Evolutionary conservation across 2,888 invertebrate genomes (phyloP).

Genomic region (Agelastica alni): DNA sequence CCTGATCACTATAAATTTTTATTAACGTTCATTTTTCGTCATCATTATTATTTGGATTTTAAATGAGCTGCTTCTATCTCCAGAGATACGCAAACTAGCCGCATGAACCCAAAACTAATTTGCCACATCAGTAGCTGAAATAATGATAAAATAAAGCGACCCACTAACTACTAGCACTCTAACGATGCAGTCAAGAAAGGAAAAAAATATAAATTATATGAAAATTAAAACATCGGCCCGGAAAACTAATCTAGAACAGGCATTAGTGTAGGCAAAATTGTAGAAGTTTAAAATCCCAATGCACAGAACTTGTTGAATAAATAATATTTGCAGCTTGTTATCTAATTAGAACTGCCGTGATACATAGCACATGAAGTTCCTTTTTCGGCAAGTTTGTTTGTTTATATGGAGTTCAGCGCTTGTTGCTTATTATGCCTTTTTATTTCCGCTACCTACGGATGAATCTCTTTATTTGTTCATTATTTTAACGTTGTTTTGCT

Average conservation of each 20-base stretch:
- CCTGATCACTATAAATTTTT: too few species aligned
- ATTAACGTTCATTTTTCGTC: not conserved
- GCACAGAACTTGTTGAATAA: conserved; percentile 28
- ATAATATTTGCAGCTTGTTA: conserved; percentile 23
- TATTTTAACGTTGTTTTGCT: not conserved
- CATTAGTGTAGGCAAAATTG: conserved; percentile 29
- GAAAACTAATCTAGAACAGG: conserved; percentile 29
- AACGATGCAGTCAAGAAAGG: not conserved
- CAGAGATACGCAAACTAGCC: not conserved
- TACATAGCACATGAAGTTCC: not conserved
- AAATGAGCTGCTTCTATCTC: not conserved
- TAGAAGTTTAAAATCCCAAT: conserved; percentile 27
- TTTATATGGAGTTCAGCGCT: not conserved
- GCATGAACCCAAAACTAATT: conserved; percentile 1
- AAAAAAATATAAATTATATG: conserved; percentile 17
- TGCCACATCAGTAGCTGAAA: not conserved
- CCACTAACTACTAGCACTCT: not conserved
- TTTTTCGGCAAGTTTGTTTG: not conserved
- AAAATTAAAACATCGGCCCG: conserved; percentile 20
- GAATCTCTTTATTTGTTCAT: not conserved
- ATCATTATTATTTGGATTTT: not conserved
- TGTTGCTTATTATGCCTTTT: not conserved
- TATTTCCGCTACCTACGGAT: not conserved
- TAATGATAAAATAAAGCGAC: conserved; percentile 7
- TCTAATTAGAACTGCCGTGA: conserved; percentile 16